Conservation (phyloP, 2,113 vertebrate species). For the Daphoenositta chrysoptera region DNA sequence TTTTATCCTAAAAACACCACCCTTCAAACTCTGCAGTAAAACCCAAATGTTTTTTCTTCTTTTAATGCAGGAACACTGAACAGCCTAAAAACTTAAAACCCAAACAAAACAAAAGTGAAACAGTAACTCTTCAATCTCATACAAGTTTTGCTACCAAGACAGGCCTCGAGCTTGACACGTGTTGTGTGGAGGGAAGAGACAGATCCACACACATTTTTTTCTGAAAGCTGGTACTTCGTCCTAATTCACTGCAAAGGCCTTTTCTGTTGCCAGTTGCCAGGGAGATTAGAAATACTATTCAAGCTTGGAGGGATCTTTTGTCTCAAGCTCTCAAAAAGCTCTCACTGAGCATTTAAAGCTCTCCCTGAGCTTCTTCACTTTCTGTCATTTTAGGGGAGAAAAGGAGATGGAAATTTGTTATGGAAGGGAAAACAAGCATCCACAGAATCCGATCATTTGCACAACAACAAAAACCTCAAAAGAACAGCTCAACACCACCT, state of each 20-base stretch:
- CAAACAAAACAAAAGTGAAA: not conserved
- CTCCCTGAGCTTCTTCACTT: constrained; percentile 18
- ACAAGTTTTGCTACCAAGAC: not conserved
- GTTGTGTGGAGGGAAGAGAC: not conserved
- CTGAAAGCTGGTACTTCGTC: constrained; percentile 13
- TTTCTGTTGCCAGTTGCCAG: constrained; percentile 38
- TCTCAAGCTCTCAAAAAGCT: constrained; percentile 47
- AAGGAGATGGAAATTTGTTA: constrained; percentile 15
- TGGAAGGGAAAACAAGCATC: constrained; percentile 9
- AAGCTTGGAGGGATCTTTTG: constrained; percentile 60
- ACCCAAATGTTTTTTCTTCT: not conserved
- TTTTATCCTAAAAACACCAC: not conserved
- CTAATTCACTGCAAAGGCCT: constrained; percentile 37
- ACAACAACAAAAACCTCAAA: not conserved
- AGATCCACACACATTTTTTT: not conserved
- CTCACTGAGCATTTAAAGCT: constrained; percentile 24
- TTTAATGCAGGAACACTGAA: not conserved
- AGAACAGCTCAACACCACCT: not conserved
- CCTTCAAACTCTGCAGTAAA: not conserved
- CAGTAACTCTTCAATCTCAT: not conserved
- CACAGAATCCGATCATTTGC: not conserved
- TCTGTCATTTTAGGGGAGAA: constrained; percentile 12
- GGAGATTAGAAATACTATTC: constrained; percentile 57
- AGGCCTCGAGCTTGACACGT: not conserved
- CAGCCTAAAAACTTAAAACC: not conserved